Evolutionary conservation across 2,113 vertebrate species (phyloP).

Genomic region (Procapra przewalskii): DNA sequence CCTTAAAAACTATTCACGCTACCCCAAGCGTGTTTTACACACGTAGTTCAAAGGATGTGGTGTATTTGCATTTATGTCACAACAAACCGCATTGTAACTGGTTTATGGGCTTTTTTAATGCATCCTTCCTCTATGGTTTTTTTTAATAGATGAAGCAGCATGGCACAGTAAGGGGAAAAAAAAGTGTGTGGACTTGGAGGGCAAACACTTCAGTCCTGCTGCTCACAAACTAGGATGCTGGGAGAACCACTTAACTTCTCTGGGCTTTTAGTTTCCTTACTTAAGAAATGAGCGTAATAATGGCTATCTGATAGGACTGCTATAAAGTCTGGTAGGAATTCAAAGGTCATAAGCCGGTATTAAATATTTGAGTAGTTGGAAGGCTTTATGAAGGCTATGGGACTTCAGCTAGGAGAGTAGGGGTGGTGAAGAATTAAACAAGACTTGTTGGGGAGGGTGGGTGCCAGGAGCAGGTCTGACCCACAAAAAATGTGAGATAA

Average conservation of each 20-base stretch:
- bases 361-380: background rate
- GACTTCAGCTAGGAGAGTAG: background rate
- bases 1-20: slow-evolving; percentile 41
- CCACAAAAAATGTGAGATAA: background rate
- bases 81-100: slow-evolving; percentile 26
- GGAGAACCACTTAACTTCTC: background rate
- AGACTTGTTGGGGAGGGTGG: background rate
- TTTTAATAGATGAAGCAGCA: background rate
- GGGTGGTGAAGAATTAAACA: background rate
- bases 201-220: background rate
- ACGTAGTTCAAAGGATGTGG: slow-evolving; percentile 42
- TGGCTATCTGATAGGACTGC: background rate
- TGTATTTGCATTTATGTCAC: background rate
- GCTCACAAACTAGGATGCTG: background rate
- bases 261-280: background rate
- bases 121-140: background rate
- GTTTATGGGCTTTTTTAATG: slow-evolving; percentile 31
- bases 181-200: background rate
- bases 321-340: background rate
- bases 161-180: background rate
- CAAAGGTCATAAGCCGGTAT: background rate
- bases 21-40: slow-evolving; percentile 21
- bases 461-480: background rate
- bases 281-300: background rate
- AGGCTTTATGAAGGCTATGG: slow-evolving; percentile 21